Evolutionary conservation across 1,140 invertebrate genomes (phyloP).

Genomic region (Brachionus paranguensis): DNA sequence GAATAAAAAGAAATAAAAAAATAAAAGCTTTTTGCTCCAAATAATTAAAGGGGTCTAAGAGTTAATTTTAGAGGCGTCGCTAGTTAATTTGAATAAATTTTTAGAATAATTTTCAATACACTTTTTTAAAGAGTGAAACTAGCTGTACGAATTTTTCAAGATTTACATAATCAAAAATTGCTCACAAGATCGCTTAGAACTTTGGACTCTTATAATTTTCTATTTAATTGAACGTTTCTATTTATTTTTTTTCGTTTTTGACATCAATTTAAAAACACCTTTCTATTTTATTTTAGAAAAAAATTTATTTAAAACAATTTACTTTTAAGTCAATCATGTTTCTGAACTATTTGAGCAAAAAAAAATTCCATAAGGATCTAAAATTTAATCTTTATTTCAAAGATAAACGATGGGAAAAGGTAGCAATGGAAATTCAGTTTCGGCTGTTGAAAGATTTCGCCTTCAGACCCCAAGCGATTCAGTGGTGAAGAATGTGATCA

Average conservation of each 20-base stretch:
- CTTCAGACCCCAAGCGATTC: neutral
- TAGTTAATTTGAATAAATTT: neutral
- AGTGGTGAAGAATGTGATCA: neutral
- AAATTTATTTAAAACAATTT: neutral
- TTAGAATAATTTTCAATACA: neutral
- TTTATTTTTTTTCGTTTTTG: neutral
- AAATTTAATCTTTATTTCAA: neutral
- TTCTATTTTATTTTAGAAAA: too few relatives aligned
- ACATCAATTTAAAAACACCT: neutral
- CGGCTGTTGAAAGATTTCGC: neutral
- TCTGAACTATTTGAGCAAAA: neutral
- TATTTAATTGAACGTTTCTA: neutral
- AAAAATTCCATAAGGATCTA: neutral
- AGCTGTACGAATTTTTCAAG: neutral
- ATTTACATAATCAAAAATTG: neutral
- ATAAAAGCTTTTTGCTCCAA: neutral
- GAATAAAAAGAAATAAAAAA: neutral
- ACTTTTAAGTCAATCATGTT: neutral
- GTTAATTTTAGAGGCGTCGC: neutral
- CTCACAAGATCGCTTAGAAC: neutral
- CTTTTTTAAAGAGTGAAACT: neutral
- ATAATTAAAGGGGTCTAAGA: neutral
- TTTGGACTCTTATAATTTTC: neutral
- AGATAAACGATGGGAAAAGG: constrained; percentile 14
- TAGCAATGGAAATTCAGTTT: neutral